Percentiles rank a stretch among this genome's conserved stretches.
Evolutionary conservation across 2,888 invertebrate species (phyloP).

Genomic region (Nasonia oneida): DNA sequence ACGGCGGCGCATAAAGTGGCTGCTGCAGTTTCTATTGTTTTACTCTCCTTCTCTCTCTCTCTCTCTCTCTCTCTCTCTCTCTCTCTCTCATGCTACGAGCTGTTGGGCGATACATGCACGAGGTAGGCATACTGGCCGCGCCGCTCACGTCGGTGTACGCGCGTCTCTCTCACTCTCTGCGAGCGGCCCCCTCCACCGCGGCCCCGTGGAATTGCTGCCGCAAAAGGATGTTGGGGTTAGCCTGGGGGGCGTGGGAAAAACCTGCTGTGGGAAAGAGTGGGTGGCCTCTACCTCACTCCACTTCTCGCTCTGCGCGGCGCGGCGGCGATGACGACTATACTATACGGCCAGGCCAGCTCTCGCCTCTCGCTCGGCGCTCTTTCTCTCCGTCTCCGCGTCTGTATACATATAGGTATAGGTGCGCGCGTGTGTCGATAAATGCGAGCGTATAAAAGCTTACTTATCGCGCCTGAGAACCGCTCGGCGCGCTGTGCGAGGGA

Average conservation of each 20-base stretch:
- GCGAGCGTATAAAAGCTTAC: slow-evolving; percentile 61
- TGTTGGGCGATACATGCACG: background rate
- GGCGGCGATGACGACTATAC: slow-evolving; percentile 43
- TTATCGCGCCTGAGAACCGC: slow-evolving; percentile 62
- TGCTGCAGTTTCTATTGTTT: slow-evolving; percentile 77
- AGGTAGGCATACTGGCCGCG: background rate
- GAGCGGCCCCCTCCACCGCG: background rate
- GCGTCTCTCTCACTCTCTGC: slow-evolving; percentile 14
- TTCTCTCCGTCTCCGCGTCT: background rate
- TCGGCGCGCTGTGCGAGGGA: slow-evolving; percentile 13
- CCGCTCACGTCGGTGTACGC: background rate
- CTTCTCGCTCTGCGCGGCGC: slow-evolving; percentile 40
- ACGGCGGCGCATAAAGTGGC: slow-evolving; percentile 69
- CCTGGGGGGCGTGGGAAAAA: slow-evolving; percentile 87
- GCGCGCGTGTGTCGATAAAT: slow-evolving; percentile 53
- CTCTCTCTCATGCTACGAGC: slow-evolving; percentile 26
- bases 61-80: slow-evolving; percentile 35
- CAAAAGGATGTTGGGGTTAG: slow-evolving; percentile 74
- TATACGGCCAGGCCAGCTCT: background rate
- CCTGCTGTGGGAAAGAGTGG: slow-evolving; percentile 91
- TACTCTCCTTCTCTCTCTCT: slow-evolving; percentile 65
- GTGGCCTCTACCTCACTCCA: slow-evolving; percentile 84
- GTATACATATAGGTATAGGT: background rate
- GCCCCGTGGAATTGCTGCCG: slow-evolving; percentile 62
- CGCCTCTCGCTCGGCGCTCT: background rate